Base-by-base conservation (phyloP, 2,888 invertebrate genomes). In the Amphipoea oculea region DNA sequence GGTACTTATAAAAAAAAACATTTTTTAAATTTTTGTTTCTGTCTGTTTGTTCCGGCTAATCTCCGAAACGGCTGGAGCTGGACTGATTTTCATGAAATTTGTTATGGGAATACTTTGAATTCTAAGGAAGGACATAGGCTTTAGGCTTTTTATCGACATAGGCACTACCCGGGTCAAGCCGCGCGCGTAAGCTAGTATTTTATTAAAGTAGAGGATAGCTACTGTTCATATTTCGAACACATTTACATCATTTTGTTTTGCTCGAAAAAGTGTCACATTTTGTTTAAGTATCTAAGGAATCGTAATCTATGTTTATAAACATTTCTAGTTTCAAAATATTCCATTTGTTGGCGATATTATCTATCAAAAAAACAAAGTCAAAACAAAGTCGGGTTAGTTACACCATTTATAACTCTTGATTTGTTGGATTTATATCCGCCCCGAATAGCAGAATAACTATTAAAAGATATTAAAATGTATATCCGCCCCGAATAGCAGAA, bases 51-150 rank as follows among this genome's bases (percentile, higher is more conserved):
- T 23, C 23, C 0, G 57, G 23, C 57, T 57, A 60, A 60, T 60
- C n/a, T n/a, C 60, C n/a, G 12, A 12, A 60, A 12, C 12, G 1
- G n/a, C 1, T 12, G 0, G 1, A 60, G n/a, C 1, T 12, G 0
- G 1, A 60, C 12, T 12, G 12, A 60, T 60, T n/a, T 60, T 29
- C n/a, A 60, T 60, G n/a, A 60, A 12, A 60, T 4, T 60, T 29
- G 12, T 12, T 29, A 12, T 60, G 12, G n/a, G 9, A 4, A n/a
- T 60, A 60, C n/a, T 60, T 60, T n/a, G 12, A 60, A 60, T 12
- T 11, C 60, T 60, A 12, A 12, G 12, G 5, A 60, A n/a, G 12
- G 12, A n/a, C 5, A 0, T n/a, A 60, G 9, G 23, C 57, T 57
- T 57, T 60, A 54, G 54, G 7, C 54, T 9, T 60, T 29, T 60